These are phyloP conservation scores for Tinamus guttatus DNA, from an alignment of 2,113 vertebrate genomes.

Conservation along the genomic window DNA sequence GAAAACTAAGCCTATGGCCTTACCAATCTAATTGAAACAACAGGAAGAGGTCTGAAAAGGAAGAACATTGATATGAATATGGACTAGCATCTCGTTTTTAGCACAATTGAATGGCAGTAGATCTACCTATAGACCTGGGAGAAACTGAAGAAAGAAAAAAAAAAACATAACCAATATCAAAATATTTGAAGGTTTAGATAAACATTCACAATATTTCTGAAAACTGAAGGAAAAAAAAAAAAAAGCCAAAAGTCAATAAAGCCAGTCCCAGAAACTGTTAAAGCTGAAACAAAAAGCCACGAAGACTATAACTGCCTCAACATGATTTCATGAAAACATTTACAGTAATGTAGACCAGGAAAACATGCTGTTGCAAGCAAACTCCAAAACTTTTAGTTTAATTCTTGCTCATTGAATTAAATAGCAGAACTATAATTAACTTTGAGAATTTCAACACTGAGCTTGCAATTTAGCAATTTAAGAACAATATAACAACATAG, in stretches of 20 bases:
- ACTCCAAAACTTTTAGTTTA: not conserved
- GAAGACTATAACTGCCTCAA: not conserved
- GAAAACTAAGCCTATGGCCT: not conserved
- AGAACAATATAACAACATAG: not conserved
- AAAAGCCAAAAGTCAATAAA: not conserved
- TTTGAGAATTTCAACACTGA: not conserved
- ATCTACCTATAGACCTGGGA: not conserved
- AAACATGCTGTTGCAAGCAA: not conserved
- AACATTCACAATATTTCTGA: not conserved
- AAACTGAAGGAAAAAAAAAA: not conserved
- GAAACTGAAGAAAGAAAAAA: not conserved
- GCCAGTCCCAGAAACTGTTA: not conserved
- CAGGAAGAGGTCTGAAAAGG: not conserved
- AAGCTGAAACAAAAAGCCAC: not conserved
- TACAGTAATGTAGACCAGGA: not conserved
- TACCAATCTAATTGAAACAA: not conserved
- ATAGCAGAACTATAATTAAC: not conserved
- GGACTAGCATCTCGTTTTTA: not conserved
- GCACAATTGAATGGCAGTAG: not conserved
- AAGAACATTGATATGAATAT: not conserved
- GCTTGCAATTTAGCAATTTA: not conserved
- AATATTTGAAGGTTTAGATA: not conserved
- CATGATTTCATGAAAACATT: not conserved
- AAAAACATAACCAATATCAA: not conserved
- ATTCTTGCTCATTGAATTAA: not conserved